Evolutionary conservation across 2,113 vertebrate species (phyloP), one percentile per base, ranked within the genome.

Genomic region (Noturus placidus): DNA sequence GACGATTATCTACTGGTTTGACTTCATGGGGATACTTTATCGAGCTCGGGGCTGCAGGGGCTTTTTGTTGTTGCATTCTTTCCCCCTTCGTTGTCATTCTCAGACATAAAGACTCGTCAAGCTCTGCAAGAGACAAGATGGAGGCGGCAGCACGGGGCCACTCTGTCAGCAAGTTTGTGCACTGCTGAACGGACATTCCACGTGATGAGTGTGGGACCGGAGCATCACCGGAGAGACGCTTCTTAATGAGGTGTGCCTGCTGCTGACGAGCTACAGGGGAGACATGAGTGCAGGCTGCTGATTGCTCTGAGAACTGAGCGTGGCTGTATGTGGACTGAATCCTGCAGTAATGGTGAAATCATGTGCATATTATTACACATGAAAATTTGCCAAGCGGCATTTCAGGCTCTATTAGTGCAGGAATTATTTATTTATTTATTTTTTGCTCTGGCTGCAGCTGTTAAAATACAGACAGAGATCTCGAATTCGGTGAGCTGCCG

Each of bases 351-450:
- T 57, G 79, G 27, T 42, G 72, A 86, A 89, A 86, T 86, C 46
- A 19, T 84, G 82, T 85, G 84, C 89, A 84, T 80, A 50, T 90
- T 70, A 79, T 83, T 88, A 86, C 57, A 74, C 69, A 86, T 5
- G 87, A 84, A 77, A 84, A 33, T 86, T 83, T 89, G 87, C 89
- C 90, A 87, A 80, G 87, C 80, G 82, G 56, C 83, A 61, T 87
- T 91, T 90, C 56, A 91, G 82, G 76, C 89, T 84, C 89, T 90
- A 90, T 90, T 90, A 90, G 87, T 87, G 88, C 87, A 81, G 85
- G 83, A 69, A 85, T 85, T 85, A 13, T 50, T 10, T 10, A 10
- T 50, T 10, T 50, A 0, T 50, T 10, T 50, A 10, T 35, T 59
- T 61, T 79, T 76, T 69, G 87, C 57, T 86, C 57, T 4, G 46